Evolutionary conservation across 23 tunicate genomes (phyloP).

Genomic region (Ciona savignyi): DNA sequence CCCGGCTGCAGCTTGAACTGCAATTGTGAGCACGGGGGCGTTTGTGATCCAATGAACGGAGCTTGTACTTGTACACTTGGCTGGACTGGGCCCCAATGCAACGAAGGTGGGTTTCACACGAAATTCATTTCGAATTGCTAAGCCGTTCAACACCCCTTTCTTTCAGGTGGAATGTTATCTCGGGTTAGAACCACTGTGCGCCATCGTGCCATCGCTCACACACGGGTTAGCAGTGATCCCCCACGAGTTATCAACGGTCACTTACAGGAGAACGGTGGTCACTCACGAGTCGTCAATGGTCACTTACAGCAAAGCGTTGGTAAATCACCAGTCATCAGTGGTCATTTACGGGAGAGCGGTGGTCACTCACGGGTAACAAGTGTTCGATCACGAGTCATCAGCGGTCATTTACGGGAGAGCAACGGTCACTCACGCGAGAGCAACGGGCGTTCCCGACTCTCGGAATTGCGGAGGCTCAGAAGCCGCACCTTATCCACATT

Average conservation of each 20-base stretch:
- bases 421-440: background rate
- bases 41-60: slow-evolving; percentile 65
- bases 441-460: background rate
- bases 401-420: too few relatives aligned
- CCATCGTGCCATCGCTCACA: too few relatives aligned
- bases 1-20: slow-evolving; percentile 64
- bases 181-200: background rate
- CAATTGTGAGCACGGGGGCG: slow-evolving; percentile 47
- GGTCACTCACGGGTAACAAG: too few relatives aligned
- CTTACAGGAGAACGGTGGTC: too few relatives aligned
- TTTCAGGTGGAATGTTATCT: background rate
- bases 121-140: background rate
- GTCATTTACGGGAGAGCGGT: too few relatives aligned
- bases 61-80: slow-evolving; percentile 72
- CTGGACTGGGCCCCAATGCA: slow-evolving; percentile 72
- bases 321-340: too few relatives aligned
- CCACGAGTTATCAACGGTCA: too few relatives aligned
- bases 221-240: too few relatives aligned
- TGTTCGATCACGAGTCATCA: too few relatives aligned
- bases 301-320: too few relatives aligned
- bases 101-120: slow-evolving; percentile 34
- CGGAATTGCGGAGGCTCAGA: background rate
- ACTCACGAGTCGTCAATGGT: too few relatives aligned
- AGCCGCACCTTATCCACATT: background rate
- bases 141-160: background rate